Evolutionary conservation across 2,113 vertebrate species (phyloP).

Genomic region (Onychostoma macrolepis): DNA sequence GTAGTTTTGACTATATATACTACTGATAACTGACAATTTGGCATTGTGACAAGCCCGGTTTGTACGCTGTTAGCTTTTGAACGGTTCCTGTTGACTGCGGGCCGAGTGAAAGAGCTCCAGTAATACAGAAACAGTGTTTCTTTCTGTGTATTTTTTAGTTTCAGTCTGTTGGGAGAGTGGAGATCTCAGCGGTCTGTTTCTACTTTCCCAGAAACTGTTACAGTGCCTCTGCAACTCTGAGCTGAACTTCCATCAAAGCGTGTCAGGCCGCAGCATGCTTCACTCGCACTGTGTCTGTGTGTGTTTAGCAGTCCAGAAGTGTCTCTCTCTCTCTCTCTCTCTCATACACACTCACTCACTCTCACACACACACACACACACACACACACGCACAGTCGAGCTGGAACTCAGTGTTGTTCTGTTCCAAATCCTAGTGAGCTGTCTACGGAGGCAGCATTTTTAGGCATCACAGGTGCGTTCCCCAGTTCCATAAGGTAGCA

Average conservation of each 20-base stretch:
- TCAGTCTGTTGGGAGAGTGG: constrained; percentile 11
- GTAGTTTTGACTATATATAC: neutral
- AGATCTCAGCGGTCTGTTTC: constrained; percentile 18
- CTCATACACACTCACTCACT: too few species aligned
- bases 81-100: constrained; percentile 4
- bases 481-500: neutral
- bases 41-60: neutral
- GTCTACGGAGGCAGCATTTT: neutral
- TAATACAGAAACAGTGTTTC: neutral
- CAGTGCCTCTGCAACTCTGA: constrained; percentile 17
- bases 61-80: constrained; percentile 20
- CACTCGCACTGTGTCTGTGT: neutral
- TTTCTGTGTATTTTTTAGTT: constrained; percentile 21
- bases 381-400: neutral
- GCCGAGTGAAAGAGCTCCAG: neutral
- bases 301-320: neutral
- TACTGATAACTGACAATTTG: neutral
- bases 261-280: constrained; percentile 10
- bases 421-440: neutral
- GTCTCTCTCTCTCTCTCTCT: neutral
- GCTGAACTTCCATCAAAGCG: constrained; percentile 25
- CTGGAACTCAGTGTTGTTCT: neutral
- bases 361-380: too few species aligned
- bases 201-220: constrained; percentile 7
- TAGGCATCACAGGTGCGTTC: neutral